Percentiles rank a stretch among this genome's conserved stretches.
Conservation (phyloP, 23 tunicate species). For the Styela plicata region DNA sequence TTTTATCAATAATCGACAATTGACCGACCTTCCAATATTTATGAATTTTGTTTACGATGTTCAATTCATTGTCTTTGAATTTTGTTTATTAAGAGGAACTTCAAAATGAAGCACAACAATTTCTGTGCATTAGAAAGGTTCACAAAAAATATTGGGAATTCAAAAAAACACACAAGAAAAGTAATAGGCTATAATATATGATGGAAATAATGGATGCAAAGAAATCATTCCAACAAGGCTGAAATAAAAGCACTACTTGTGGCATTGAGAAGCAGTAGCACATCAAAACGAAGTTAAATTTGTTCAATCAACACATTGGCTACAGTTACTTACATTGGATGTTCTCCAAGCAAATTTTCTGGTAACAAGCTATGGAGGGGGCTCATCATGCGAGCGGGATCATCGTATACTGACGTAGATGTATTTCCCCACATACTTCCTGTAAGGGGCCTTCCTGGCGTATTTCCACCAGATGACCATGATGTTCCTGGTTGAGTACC, state of each 20-base stretch:
- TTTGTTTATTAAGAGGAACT: too few relatives aligned
- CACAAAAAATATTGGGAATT: too few relatives aligned
- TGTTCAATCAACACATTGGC: background rate
- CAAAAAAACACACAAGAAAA: background rate
- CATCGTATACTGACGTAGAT: slow-evolving; percentile 43
- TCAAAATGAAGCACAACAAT: too few relatives aligned
- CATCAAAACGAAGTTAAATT: background rate
- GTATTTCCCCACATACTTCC: slow-evolving; percentile 49
- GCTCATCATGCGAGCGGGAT: slow-evolving; percentile 63
- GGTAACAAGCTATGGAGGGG: slow-evolving; percentile 82
- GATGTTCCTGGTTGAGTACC: slow-evolving; percentile 6
- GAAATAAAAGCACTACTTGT: background rate
- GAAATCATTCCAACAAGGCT: background rate
- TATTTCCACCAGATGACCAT: slow-evolving; percentile 27
- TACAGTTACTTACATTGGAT: slow-evolving; percentile 48
- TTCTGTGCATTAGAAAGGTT: too few relatives aligned
- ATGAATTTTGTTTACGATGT: too few relatives aligned
- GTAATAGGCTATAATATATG: background rate
- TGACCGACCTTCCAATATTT: too few relatives aligned
- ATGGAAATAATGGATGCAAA: background rate
- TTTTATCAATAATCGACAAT: too few relatives aligned
- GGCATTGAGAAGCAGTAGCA: background rate
- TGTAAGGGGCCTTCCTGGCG: slow-evolving; percentile 2
- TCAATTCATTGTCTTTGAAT: too few relatives aligned
- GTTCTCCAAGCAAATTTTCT: slow-evolving; percentile 83